These are phyloP conservation scores for Theretra japonica DNA, from an alignment of 2,888 invertebrate genomes.

Conservation along the genomic window DNA sequence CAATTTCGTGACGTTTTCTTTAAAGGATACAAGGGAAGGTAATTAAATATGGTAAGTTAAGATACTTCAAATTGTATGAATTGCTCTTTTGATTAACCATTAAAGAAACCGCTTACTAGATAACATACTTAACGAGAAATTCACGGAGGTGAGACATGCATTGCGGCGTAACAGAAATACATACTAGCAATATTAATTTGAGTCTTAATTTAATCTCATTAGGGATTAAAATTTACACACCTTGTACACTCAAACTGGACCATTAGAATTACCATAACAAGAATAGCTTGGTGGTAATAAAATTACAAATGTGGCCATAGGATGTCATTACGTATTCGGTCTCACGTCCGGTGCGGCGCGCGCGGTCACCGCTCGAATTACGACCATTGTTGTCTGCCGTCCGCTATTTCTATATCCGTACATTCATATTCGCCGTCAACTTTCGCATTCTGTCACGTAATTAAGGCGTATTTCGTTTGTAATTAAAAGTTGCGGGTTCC, in stretches of 20 bases:
- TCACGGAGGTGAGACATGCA: no score
- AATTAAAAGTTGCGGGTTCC: slow-evolving; percentile 9
- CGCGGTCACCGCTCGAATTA: slow-evolving; percentile 56
- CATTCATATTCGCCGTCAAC: slow-evolving; percentile 16
- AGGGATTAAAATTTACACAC: slow-evolving; percentile 27
- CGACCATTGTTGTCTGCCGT: slow-evolving; percentile 52
- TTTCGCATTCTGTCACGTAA: slow-evolving; percentile 20
- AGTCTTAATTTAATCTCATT: not conserved
- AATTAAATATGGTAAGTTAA: no score
- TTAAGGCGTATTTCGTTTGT: slow-evolving; percentile 18
- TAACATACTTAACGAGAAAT: no score
- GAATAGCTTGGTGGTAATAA: slow-evolving; percentile 66
- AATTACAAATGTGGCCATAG: slow-evolving; percentile 72
- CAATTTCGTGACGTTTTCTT: no score
- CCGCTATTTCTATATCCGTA: slow-evolving; percentile 35
- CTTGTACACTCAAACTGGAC: slow-evolving; percentile 45
- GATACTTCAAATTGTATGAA: no score
- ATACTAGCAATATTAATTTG: no score
- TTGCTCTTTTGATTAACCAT: no score
- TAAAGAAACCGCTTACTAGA: no score
- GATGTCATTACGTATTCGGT: slow-evolving; percentile 71
- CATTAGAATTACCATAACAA: slow-evolving; percentile 68
- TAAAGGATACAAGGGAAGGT: no score
- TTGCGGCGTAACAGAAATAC: no score
- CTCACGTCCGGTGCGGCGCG: slow-evolving; percentile 60